phyloP scores from a whole-genome alignment of 1,140 invertebrate species.

The Drusus annulatus region DNA sequence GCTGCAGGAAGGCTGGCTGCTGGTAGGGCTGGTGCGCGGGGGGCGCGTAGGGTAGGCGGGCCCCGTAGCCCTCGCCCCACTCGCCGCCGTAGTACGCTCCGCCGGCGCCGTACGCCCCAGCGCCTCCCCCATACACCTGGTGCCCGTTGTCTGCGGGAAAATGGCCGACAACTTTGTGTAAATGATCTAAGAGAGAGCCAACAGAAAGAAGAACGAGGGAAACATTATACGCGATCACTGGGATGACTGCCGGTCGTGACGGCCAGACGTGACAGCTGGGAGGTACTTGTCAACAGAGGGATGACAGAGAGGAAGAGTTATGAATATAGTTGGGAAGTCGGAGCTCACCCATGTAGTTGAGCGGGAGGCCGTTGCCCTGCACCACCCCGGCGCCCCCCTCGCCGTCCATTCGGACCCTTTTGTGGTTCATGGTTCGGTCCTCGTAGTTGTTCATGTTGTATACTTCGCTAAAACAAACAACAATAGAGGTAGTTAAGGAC shows the following conservation, averaged over 20 bases:
- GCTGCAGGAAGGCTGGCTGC: conserved; percentile 51
- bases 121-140: conserved; percentile 70
- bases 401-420: conserved; percentile 70
- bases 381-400: conserved; percentile 70
- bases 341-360: conserved; percentile 69
- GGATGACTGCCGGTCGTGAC: too few species aligned
- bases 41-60: conserved; percentile 69
- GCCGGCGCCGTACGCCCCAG: conserved; percentile 68
- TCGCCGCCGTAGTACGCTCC: conserved; percentile 67
- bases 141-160: conserved; percentile 68
- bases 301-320: not conserved
- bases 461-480: conserved; percentile 51
- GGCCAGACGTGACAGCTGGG: too few species aligned
- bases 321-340: too few species aligned
- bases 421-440: conserved; percentile 71
- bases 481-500: not conserved
- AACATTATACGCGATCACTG: conserved; percentile 3
- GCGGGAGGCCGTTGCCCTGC: conserved; percentile 70
- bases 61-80: conserved; percentile 69
- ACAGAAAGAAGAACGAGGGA: conserved; percentile 14
- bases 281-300: not conserved
- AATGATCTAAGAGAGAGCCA: conserved; percentile 54
- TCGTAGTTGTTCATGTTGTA: conserved; percentile 70
- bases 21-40: conserved; percentile 70
- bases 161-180: conserved; percentile 56